phyloP scores from a whole-genome alignment of 2,888 invertebrate species.

The Agrotis exclamationis region DNA sequence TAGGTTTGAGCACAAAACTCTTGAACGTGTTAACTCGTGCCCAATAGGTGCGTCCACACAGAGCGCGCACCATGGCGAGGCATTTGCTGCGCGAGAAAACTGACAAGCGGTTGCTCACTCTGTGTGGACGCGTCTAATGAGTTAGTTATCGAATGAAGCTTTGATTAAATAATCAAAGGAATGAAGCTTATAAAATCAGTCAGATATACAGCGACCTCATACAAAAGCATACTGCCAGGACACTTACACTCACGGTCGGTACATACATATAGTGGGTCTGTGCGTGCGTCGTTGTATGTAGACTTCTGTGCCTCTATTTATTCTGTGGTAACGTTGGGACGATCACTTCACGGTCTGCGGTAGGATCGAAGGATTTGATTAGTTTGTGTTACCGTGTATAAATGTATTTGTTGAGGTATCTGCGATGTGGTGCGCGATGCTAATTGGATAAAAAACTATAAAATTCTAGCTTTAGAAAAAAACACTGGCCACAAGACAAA shows the following conservation, averaged over 20 bases:
- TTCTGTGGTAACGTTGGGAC: conserved; percentile 6
- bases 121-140: no score
- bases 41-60: no score
- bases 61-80: no score
- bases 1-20: no score
- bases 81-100: no score
- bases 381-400: conserved; percentile 30
- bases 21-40: no score
- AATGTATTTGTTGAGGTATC: not conserved
- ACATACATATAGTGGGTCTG: not conserved
- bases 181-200: no score
- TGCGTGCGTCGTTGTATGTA: not conserved
- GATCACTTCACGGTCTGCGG: conserved; percentile 44
- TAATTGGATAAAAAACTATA: conserved; percentile 11
- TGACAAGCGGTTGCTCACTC: no score
- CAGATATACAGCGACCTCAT: not conserved
- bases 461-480: not conserved
- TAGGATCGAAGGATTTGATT: conserved; percentile 39
- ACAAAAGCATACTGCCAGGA: not conserved
- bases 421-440: not conserved
- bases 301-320: conserved; percentile 2
- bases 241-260: not conserved
- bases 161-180: no score
- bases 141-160: no score
- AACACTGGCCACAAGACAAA: no score